A percentile compares a stretch with the other conserved stretches of the same genome.
phyloP scores from a whole-genome alignment of 2,113 vertebrate species.

The Microtus pennsylvanicus region DNA sequence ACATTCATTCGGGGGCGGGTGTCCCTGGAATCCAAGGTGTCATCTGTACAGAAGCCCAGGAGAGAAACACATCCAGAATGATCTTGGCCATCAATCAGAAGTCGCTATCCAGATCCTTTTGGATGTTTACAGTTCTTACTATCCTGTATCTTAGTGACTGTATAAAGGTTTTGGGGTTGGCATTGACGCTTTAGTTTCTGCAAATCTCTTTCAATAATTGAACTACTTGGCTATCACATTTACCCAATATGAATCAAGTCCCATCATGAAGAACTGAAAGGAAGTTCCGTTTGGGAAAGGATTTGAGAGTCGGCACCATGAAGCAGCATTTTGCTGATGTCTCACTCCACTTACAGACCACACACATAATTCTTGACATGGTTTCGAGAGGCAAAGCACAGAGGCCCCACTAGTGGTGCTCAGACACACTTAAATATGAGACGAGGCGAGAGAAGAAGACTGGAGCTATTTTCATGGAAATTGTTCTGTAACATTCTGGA shows the following conservation, averaged over 20 bases:
- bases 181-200: background rate
- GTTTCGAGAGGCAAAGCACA: background rate
- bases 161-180: background rate
- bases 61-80: background rate
- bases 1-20: background rate
- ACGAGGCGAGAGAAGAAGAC: background rate
- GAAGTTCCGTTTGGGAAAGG: background rate
- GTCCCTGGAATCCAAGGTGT: background rate
- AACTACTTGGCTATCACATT: background rate
- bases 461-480: background rate
- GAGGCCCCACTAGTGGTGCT: background rate
- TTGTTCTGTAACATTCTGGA: background rate
- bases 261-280: background rate
- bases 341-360: background rate
- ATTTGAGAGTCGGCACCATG: background rate
- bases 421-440: background rate
- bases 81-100: background rate
- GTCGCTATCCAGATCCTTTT: background rate
- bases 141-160: background rate
- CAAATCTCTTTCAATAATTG: background rate
- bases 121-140: background rate
- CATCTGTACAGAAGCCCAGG: background rate
- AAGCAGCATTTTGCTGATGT: background rate
- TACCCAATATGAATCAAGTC: background rate
- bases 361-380: background rate